Evolutionary conservation across 2,797 vertebrate species (phyloP), one percentile per base, ranked within the genome.

Genomic region (Acanthornis magna): DNA sequence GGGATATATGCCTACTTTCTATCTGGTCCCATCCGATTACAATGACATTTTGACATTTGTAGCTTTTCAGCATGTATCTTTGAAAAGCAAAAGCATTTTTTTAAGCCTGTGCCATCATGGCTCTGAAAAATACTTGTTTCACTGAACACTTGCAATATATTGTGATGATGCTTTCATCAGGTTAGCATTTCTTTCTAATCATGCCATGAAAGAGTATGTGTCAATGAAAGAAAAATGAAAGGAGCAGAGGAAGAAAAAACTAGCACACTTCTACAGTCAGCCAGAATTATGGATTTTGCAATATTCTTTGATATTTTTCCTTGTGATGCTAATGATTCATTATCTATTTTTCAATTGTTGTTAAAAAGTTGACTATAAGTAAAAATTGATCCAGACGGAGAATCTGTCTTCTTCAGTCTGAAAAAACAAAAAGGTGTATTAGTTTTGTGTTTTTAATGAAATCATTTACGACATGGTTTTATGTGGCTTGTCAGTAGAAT

Each of bases 121-220:
- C 55, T 86, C 23, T 84, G 74, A 82, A 94, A 85, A 94, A 74
- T 70, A 71, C 74, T 89, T 87, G 38, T 87, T 93, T 86, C 88
- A 77, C 8, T 29, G 60, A 73, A 87, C 38, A 36, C 15, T 45
- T 67, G 54, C 42, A 83, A 54, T 74, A 50, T 65, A 57, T 74
- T 0, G 5, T 89, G 79, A 84, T 88, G 66, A 36, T 9, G 15
- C 53, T 96, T 92, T 90, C 42, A 47, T 89, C 71, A 68, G 42
- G 61, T 86, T 93, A 89, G 34, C 48, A 30, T 87, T 94, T 91
- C 74, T 87, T 96, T 74, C 78, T 92, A 87, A 79, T 89, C 42
- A 30, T 68, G 21, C 60, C 34, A 34, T 79, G 53, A 89, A 94
- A 75, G 45, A 86, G 15, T 74, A 8, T 55, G 11, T 76, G 57